Evolutionary conservation across 1,140 invertebrate species (phyloP).

Genomic region (Rhopalosiphum maidis): DNA sequence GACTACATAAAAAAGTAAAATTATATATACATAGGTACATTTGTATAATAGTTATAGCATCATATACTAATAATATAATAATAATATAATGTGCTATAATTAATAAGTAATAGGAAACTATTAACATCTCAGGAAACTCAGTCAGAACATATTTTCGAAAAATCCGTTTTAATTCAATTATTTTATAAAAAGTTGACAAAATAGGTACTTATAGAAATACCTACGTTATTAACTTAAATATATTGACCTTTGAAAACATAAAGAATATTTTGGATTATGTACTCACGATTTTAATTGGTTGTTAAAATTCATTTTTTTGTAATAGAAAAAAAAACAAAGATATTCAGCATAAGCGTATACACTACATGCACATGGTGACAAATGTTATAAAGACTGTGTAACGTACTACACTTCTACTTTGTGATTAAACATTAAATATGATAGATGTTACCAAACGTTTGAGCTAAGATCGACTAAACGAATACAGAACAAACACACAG

Average conservation of each 20-base stretch:
- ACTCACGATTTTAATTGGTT: background rate
- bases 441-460: slow-evolving; percentile 33
- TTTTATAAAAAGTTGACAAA: background rate
- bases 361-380: background rate
- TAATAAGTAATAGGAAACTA: background rate
- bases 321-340: background rate
- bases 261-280: background rate
- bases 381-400: background rate
- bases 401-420: background rate
- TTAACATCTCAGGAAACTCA: background rate
- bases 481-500: background rate
- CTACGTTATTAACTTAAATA: background rate
- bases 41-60: no score
- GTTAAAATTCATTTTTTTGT: slow-evolving; percentile 3
- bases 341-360: background rate
- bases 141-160: background rate
- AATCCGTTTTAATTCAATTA: background rate
- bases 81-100: background rate
- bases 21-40: background rate
- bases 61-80: no score
- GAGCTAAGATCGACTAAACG: slow-evolving; percentile 43
- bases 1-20: background rate
- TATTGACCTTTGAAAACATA: background rate
- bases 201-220: background rate
- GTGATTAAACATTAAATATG: background rate